Percentiles rank a stretch among this genome's conserved stretches.
Evolutionary conservation across 2,888 invertebrate genomes (phyloP).

Genomic region (Apotomis capreana): DNA sequence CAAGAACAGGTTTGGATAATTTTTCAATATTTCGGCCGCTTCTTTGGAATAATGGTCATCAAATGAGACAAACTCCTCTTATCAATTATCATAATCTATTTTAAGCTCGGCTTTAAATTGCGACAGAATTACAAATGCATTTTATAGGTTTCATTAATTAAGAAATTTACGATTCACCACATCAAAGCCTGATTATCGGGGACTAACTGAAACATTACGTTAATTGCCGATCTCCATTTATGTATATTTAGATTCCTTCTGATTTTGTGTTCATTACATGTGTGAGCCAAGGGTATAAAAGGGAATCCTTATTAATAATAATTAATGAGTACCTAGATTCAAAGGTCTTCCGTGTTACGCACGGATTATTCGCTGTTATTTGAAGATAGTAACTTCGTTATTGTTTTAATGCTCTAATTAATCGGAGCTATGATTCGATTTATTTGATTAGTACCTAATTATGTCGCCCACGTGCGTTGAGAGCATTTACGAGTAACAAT

Average conservation of each 20-base stretch:
- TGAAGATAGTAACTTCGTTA: slow-evolving; percentile 3
- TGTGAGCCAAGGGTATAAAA: slow-evolving; percentile 1
- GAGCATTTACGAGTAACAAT: too few relatives aligned
- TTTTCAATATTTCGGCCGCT: too few relatives aligned
- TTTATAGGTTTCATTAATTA: too few relatives aligned
- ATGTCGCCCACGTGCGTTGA: too few relatives aligned
- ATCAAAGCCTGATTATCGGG: neutral
- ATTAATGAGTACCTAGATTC: slow-evolving; percentile 21
- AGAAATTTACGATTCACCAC: neutral
- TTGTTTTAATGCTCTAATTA: neutral
- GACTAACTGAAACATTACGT: neutral
- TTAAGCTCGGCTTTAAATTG: too few relatives aligned
- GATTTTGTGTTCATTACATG: slow-evolving; percentile 7
- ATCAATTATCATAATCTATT: too few relatives aligned
- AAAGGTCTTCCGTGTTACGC: slow-evolving; percentile 3
- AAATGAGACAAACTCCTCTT: too few relatives aligned
- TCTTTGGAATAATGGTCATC: too few relatives aligned
- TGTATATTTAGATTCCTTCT: neutral
- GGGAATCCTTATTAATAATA: slow-evolving; percentile 25
- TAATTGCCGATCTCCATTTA: neutral
- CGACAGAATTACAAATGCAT: too few relatives aligned
- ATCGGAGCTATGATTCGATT: neutral
- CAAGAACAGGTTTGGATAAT: too few relatives aligned
- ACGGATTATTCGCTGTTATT: slow-evolving; percentile 7
- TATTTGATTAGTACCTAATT: too few relatives aligned